phyloP scores from a whole-genome alignment of 2,113 vertebrate genomes.

The Rostratula benghalensis region DNA sequence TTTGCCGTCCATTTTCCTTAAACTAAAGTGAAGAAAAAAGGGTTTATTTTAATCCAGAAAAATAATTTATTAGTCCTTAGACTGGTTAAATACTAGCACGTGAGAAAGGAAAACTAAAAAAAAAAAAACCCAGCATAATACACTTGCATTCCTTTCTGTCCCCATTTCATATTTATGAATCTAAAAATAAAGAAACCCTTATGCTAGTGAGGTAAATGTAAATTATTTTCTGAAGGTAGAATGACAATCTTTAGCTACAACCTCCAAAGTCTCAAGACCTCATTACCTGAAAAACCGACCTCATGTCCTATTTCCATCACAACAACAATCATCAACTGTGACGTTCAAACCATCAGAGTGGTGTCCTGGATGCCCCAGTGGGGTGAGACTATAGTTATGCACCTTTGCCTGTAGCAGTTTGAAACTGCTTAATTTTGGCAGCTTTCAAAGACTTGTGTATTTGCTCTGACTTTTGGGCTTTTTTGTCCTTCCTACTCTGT shows the following conservation, averaged over 20 bases:
- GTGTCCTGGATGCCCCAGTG: accelerated
- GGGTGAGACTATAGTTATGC: accelerated
- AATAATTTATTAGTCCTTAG: neutral
- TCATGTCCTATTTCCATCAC: neutral
- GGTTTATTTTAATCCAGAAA: constrained; percentile 18
- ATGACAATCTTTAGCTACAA: neutral
- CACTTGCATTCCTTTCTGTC: neutral
- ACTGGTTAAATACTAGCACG: neutral
- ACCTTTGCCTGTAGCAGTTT: neutral
- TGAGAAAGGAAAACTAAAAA: neutral
- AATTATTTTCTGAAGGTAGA: neutral
- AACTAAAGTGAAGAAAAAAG: neutral
- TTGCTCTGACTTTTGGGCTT: neutral
- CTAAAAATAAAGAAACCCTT: neutral
- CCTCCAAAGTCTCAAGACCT: neutral
- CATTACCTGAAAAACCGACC: neutral
- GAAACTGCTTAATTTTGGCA: neutral
- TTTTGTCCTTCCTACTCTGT: neutral
- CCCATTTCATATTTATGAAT: neutral
- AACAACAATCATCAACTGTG: neutral
- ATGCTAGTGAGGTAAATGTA: neutral
- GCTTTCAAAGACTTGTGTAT: neutral
- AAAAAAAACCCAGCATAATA: neutral
- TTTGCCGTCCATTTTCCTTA: neutral
- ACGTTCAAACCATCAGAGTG: accelerated